phyloP scores from a whole-genome alignment of 2,113 vertebrate species.

The Prochilodus magdalenae region DNA sequence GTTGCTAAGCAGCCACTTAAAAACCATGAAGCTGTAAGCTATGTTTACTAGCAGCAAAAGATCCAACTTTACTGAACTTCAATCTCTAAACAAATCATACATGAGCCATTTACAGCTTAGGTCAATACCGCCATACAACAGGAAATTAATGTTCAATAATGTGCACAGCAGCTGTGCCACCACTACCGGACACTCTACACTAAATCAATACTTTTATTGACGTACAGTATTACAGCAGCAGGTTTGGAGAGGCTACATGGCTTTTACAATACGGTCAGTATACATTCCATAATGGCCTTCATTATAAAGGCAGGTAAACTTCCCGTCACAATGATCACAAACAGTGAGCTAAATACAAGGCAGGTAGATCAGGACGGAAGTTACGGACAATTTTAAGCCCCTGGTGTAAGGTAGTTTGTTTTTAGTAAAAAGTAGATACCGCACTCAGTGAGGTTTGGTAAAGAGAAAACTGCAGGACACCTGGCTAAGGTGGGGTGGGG shows the following conservation, averaged over 20 bases:
- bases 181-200: conserved; percentile 18
- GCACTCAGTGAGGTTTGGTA: too few relatives aligned
- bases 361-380: background rate
- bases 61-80: too few relatives aligned
- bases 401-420: too few relatives aligned
- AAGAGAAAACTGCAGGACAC: too few relatives aligned
- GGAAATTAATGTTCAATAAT: conserved; percentile 1
- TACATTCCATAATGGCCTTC: background rate
- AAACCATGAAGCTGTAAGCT: too few relatives aligned
- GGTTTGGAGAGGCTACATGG: background rate
- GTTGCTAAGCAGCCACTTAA: too few relatives aligned
- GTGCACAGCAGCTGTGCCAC: conserved; percentile 16
- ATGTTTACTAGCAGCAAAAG: too few relatives aligned
- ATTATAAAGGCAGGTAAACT: background rate
- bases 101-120: background rate
- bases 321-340: background rate
- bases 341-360: background rate
- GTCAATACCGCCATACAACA: background rate
- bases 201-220: conserved; percentile 22
- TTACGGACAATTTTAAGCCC: too few relatives aligned
- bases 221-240: background rate
- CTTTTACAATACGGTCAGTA: background rate
- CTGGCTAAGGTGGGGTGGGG: too few relatives aligned
- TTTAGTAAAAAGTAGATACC: too few relatives aligned
- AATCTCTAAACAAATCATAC: background rate